A percentile compares a stretch with the other conserved stretches of the same genome.
Evolutionary conservation across 1,140 invertebrate genomes (phyloP).

Genomic region (Phymastichus coffea): DNA sequence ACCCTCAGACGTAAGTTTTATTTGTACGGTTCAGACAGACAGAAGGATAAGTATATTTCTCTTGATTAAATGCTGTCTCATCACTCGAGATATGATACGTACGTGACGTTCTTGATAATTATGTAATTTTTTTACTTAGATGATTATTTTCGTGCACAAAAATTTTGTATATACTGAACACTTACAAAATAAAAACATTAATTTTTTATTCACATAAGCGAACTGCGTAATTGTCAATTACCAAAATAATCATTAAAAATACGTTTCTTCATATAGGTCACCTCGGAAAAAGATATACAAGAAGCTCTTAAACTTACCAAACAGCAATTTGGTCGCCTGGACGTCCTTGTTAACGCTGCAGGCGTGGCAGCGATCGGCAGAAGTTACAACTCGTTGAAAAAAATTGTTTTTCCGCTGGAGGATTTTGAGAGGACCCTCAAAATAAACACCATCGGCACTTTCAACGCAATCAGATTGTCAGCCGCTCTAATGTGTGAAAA

Average conservation of each 20-base stretch:
- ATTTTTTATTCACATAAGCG: background rate
- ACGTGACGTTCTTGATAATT: too few species aligned
- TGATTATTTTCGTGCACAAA: too few species aligned
- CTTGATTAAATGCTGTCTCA: too few species aligned
- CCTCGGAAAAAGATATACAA: slow-evolving; percentile 78
- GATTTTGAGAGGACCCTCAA: slow-evolving; percentile 63
- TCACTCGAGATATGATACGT: too few species aligned
- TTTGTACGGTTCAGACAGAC: too few species aligned
- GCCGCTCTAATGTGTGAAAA: slow-evolving; percentile 83
- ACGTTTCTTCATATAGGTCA: slow-evolving; percentile 69
- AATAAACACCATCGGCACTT: slow-evolving; percentile 90
- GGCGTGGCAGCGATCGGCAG: slow-evolving; percentile 87
- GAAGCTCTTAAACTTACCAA: slow-evolving; percentile 72
- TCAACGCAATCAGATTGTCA: slow-evolving; percentile 88
- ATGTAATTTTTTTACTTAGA: too few species aligned
- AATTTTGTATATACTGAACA: too few species aligned
- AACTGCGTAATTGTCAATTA: background rate
- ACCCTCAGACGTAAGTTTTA: slow-evolving; percentile 75
- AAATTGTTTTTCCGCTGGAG: slow-evolving; percentile 68
- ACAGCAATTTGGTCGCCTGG: slow-evolving; percentile 81
- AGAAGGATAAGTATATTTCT: too few species aligned
- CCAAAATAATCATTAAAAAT: too few species aligned
- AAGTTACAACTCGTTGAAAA: slow-evolving; percentile 89
- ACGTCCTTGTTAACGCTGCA: slow-evolving; percentile 93
- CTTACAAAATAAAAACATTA: too few species aligned